A percentile compares a stretch with the other conserved stretches of the same genome.
Conservation (phyloP, 1,140 invertebrate genomes). For the Akabosia matsudoensis region DNA sequence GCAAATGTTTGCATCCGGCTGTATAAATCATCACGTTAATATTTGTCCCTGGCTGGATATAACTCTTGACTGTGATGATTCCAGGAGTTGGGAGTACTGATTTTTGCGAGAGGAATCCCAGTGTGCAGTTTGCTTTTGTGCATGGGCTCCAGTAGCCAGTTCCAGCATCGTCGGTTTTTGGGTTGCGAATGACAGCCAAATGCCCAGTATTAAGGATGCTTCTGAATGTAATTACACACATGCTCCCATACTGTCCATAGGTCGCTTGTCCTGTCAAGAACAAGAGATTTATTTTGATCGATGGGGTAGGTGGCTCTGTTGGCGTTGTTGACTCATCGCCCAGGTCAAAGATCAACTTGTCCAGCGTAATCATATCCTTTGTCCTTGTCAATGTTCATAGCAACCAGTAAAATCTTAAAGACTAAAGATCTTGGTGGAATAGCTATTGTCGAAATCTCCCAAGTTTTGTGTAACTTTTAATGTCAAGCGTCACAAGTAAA, state of each 20-base stretch:
- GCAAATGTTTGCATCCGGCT: too few species aligned
- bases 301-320: neutral
- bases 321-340: neutral
- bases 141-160: neutral
- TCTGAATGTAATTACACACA: neutral
- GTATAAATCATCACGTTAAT: too few species aligned
- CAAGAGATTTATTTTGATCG: neutral
- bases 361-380: neutral
- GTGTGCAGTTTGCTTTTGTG: neutral
- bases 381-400: neutral
- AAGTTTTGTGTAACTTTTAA: too few species aligned
- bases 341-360: neutral
- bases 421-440: neutral
- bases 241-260: neutral
- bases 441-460: too few species aligned
- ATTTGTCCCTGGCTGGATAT: too few species aligned
- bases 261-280: neutral
- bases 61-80: neutral
- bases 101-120: too few species aligned
- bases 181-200: neutral
- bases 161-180: neutral
- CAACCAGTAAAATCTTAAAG: neutral
- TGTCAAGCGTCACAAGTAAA: too few species aligned
- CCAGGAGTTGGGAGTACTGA: neutral
- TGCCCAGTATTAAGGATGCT: neutral